Evolutionary conservation across 2,113 vertebrate genomes (phyloP).

Genomic region (Ochotona curzoniae): DNA sequence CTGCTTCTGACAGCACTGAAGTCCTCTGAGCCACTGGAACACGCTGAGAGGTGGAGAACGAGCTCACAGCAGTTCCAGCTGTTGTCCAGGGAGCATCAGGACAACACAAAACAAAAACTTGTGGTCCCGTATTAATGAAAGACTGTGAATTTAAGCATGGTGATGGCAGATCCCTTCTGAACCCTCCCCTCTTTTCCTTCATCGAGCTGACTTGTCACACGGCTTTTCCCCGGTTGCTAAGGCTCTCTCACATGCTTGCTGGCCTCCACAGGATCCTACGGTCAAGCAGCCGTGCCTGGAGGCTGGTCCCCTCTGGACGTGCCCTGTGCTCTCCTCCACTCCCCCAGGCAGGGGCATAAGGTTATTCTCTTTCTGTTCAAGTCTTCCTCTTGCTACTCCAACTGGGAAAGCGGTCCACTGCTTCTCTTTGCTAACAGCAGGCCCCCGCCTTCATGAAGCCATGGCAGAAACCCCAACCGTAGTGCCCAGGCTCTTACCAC

Average conservation of each 20-base stretch:
- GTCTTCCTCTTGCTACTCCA: background rate
- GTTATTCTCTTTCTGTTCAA: background rate
- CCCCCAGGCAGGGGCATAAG: background rate
- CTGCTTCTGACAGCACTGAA: background rate
- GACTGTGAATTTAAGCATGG: background rate
- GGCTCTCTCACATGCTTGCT: background rate
- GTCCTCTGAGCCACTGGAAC: background rate
- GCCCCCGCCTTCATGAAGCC: background rate
- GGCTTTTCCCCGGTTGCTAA: background rate
- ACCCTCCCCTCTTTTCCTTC: accelerated
- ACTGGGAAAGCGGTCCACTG: background rate
- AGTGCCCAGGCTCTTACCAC: slow-evolving; percentile 89
- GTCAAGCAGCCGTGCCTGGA: background rate
- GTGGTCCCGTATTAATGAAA: background rate
- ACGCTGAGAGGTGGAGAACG: background rate
- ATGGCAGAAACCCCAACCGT: background rate
- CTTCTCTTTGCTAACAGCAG: background rate
- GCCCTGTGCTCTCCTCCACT: background rate
- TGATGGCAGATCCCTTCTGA: background rate
- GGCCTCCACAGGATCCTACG: background rate
- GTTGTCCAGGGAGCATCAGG: background rate
- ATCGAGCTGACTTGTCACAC: background rate
- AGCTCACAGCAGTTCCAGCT: background rate
- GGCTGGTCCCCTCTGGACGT: background rate
- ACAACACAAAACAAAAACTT: background rate